Base-by-base conservation (phyloP, 2,888 invertebrate genomes). In the Trisateles emortualis region DNA sequence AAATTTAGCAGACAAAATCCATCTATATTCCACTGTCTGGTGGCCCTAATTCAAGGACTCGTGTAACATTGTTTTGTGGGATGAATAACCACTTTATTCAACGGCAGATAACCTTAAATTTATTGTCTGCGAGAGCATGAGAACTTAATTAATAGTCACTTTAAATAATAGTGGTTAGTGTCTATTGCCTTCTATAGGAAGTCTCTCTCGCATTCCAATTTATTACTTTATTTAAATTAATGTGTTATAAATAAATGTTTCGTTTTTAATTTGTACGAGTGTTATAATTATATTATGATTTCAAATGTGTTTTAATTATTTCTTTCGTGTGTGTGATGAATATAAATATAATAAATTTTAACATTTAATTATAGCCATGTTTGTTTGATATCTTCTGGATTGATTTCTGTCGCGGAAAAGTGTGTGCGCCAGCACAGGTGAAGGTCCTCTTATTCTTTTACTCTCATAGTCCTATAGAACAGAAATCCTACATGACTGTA, bases 81-180 rank as follows among this genome's bases (percentile, higher is more conserved):
- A 39, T 53, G 55, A 59, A 48, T 59, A 65, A 63, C 55, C 65
- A 56, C 62, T 62, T 61, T 54, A 66, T 56, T 58, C 55, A 57
- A 55, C 40, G 55, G 58, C 48, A 57, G 68, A 67, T 69, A 69
- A 64, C 38, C 56, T 51, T 29, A 51, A 63, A 69, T 69, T 64
- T 69, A 68, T 64, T 55, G 59, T 52, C 45, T 5, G 42, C 51
- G 47, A 47, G 51, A 59, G 66, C 66, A 64, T 59, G 69, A 64
- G 43, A 64, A 52, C 51, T 48, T 69, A 60, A 69, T 58, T 56
- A 64, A 66, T 61, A 30, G 52, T 6, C 11, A 48, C 49, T 54
- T 49, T 68, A 59, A 65, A 68, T 65, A 56, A 63, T 51, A 60
- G 53, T 45, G 54, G 56, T 47, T 64, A 52, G 60, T 60, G 56